Conservation (phyloP, 2,888 invertebrate genomes). For the Coremacera marginata region DNA sequence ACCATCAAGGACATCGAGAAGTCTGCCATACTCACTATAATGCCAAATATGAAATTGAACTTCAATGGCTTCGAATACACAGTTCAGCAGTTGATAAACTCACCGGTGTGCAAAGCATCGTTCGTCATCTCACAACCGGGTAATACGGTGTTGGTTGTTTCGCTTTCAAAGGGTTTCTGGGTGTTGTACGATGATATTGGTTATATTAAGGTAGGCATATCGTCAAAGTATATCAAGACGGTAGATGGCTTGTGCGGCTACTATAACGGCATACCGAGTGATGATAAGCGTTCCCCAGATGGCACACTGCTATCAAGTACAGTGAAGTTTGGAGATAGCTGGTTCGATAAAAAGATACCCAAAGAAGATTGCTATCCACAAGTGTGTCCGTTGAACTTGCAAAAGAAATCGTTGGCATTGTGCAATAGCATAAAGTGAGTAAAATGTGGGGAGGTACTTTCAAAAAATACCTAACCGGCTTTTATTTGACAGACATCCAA, state of each 20-base stretch:
- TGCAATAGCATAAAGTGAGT: conserved; percentile 78
- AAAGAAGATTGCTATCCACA: conserved; percentile 73
- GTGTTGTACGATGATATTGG: conserved; percentile 78
- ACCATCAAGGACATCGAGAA: conserved; percentile 74
- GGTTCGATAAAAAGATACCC: conserved; percentile 72
- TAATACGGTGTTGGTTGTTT: conserved; percentile 77
- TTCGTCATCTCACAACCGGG: conserved; percentile 80
- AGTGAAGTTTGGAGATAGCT: conserved; percentile 81
- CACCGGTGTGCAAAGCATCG: conserved; percentile 67
- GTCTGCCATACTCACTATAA: conserved; percentile 69
- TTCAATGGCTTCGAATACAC: conserved; percentile 75
- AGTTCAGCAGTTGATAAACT: conserved; percentile 65
- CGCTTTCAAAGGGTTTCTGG: conserved; percentile 80
- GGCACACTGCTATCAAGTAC: conserved; percentile 75
- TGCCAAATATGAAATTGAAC: conserved; percentile 76
- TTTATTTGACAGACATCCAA: conserved; percentile 72
- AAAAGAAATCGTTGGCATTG: conserved; percentile 76
- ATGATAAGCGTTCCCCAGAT: conserved; percentile 81
- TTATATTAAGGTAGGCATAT: conserved; percentile 79
- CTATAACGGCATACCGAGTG: conserved; percentile 75
- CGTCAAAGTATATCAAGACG: conserved; percentile 73
- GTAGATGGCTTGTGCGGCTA: conserved; percentile 87
- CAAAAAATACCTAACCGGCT: not conserved
- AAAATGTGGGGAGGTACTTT: not conserved
- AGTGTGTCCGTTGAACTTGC: conserved; percentile 74